phyloP scores from a whole-genome alignment of 1,140 invertebrate species.

The Drosophila dunni region DNA sequence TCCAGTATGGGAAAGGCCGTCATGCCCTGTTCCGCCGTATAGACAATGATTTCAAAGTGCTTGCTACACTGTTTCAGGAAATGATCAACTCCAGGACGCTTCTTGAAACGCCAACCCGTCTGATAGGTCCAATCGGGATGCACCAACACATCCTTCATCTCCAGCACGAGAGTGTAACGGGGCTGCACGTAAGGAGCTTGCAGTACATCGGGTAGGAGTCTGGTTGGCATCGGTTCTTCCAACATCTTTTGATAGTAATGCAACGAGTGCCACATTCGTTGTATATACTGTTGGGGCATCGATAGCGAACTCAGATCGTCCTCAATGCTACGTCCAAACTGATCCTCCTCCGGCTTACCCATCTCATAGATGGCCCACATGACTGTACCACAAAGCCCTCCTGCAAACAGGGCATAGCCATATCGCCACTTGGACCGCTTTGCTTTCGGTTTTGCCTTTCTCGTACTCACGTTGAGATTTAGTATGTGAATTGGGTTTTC shows the following conservation, averaged over 20 bases:
- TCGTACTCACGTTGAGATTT: not conserved
- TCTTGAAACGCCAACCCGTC: slow-evolving; percentile 95
- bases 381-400: slow-evolving; percentile 84
- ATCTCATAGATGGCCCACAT: slow-evolving; percentile 88
- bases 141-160: slow-evolving; percentile 97
- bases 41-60: slow-evolving; percentile 98
- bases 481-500: not conserved
- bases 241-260: slow-evolving; percentile 94
- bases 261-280: slow-evolving; percentile 90
- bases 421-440: not conserved
- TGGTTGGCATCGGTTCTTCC: slow-evolving; percentile 96
- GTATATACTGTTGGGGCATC: slow-evolving; percentile 89
- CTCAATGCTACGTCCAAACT: slow-evolving; percentile 89
- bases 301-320: slow-evolving; percentile 93
- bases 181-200: slow-evolving; percentile 97
- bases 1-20: slow-evolving; percentile 97
- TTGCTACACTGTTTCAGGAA: slow-evolving; percentile 96
- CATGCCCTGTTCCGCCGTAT: slow-evolving; percentile 95
- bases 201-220: slow-evolving; percentile 96
- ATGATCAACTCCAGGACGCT: slow-evolving; percentile 98
- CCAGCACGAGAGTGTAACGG: slow-evolving; percentile 97
- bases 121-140: slow-evolving; percentile 98
- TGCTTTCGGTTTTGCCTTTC: not conserved
- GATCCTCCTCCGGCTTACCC: slow-evolving; percentile 89
- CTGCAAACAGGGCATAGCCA: slow-evolving; percentile 82